A percentile compares a stretch with the other conserved stretches of the same genome.
phyloP scores from a whole-genome alignment of 2,888 invertebrate genomes.

The Caenorhabditis sinica region DNA sequence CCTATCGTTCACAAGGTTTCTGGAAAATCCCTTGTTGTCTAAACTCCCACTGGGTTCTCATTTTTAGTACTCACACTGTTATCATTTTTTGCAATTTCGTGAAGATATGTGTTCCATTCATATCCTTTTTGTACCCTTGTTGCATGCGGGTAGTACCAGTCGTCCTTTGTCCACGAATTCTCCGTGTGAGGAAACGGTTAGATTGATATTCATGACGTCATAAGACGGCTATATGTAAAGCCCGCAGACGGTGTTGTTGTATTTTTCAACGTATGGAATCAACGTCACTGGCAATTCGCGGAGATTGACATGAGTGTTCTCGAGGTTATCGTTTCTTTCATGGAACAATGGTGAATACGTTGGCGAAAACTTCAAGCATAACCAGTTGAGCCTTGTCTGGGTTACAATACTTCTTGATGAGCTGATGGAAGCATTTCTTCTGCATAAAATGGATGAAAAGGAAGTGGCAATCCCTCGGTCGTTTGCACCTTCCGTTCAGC shows the following conservation, averaged over 20 bases:
- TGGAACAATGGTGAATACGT: slow-evolving; percentile 79
- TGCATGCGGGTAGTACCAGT: too few relatives aligned
- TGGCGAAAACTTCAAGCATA: slow-evolving; percentile 78
- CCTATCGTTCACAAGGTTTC: too few relatives aligned
- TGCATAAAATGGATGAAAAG: slow-evolving; percentile 81
- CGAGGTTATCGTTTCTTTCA: slow-evolving; percentile 66
- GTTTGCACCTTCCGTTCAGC: slow-evolving; percentile 53
- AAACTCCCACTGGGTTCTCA: too few relatives aligned
- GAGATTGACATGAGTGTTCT: slow-evolving; percentile 51
- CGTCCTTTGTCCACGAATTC: too few relatives aligned
- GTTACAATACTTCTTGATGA: slow-evolving; percentile 67
- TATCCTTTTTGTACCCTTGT: too few relatives aligned
- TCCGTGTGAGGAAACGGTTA: too few relatives aligned
- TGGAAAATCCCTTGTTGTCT: too few relatives aligned
- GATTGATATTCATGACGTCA: too few relatives aligned
- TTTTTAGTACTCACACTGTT: too few relatives aligned
- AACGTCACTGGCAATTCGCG: slow-evolving; percentile 46
- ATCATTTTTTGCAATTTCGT: too few relatives aligned
- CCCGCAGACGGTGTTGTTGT: slow-evolving; percentile 74
- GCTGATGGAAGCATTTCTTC: slow-evolving; percentile 78
- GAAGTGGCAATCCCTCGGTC: slow-evolving; percentile 35
- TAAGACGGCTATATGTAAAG: too few relatives aligned
- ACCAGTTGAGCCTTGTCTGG: slow-evolving; percentile 71
- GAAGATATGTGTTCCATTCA: too few relatives aligned
- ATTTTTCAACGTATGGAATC: slow-evolving; percentile 71